Evolutionary conservation across 2,797 vertebrate species (phyloP).

Genomic region (Ambastaia sidthimunki): DNA sequence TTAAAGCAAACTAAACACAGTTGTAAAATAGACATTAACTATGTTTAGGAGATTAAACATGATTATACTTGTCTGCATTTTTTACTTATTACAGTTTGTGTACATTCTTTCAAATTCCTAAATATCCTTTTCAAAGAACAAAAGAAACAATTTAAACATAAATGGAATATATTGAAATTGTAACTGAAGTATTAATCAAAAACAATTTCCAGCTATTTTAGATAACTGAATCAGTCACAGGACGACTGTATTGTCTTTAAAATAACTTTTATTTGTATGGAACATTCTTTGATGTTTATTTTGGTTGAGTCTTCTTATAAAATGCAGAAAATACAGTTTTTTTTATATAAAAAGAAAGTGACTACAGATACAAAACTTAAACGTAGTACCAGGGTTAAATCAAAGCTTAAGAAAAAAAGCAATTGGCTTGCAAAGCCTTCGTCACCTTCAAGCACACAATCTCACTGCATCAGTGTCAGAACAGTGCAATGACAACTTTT

Average conservation of each 20-base stretch:
- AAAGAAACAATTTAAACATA: too few species aligned
- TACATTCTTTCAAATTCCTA: too few species aligned
- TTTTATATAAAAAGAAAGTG: slow-evolving; percentile 55
- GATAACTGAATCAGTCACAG: slow-evolving; percentile 29
- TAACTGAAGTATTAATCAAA: too few species aligned
- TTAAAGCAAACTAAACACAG: too few species aligned
- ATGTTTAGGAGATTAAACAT: too few species aligned
- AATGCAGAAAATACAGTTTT: slow-evolving; percentile 65
- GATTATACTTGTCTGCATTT: too few species aligned
- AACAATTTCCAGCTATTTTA: not conserved
- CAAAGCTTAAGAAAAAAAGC: slow-evolving; percentile 40
- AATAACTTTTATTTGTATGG: slow-evolving; percentile 50
- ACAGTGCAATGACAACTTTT: slow-evolving; percentile 61
- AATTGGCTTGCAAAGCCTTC: slow-evolving; percentile 50
- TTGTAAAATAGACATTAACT: too few species aligned
- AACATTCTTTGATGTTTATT: slow-evolving; percentile 58
- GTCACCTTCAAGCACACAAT: slow-evolving; percentile 49
- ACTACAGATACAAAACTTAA: slow-evolving; percentile 56
- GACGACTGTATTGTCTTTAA: slow-evolving; percentile 15
- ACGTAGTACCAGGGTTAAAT: slow-evolving; percentile 57
- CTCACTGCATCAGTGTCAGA: slow-evolving; percentile 51
- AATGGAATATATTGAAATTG: too few species aligned
- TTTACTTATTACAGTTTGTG: too few species aligned
- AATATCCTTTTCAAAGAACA: too few species aligned
- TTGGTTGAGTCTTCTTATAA: slow-evolving; percentile 61